phyloP scores from a whole-genome alignment of 1,140 invertebrate species.

The Contarinia nasturtii region DNA sequence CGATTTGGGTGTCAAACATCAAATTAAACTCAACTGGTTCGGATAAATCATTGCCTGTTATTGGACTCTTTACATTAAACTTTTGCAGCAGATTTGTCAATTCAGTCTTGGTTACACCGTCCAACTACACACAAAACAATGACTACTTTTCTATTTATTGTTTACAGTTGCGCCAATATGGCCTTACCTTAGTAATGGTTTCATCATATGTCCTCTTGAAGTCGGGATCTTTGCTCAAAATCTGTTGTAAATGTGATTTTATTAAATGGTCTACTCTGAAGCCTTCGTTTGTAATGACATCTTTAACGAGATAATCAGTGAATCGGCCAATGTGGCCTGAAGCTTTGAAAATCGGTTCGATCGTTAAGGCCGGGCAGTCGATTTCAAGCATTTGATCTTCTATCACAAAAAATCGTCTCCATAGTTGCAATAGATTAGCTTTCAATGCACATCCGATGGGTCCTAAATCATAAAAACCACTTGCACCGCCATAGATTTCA shows the following conservation, averaged over 20 bases:
- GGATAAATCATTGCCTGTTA: constrained; percentile 83
- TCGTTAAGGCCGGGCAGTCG: constrained; percentile 92
- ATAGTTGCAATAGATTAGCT: constrained; percentile 78
- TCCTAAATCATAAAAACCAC: constrained; percentile 24
- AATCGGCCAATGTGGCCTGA: constrained; percentile 98
- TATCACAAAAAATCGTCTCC: constrained; percentile 92
- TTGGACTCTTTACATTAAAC: constrained; percentile 85
- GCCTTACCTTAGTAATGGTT: constrained; percentile 52
- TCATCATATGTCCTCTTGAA: constrained; percentile 46
- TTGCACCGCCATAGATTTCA: constrained; percentile 95
- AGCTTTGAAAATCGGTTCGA: constrained; percentile 89
- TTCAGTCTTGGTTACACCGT: constrained; percentile 75
- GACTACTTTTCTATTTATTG: too few relatives aligned
- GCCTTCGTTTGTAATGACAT: constrained; percentile 86
- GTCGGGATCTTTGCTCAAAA: constrained; percentile 68
- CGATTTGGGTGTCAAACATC: constrained; percentile 96
- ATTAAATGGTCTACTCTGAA: constrained; percentile 97
- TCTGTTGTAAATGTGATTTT: constrained; percentile 84
- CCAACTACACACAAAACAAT: constrained; percentile 58
- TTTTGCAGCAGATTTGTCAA: constrained; percentile 67
- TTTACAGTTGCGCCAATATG: too few relatives aligned
- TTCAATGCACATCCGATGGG: constrained; percentile 83
- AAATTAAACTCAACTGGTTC: constrained; percentile 96
- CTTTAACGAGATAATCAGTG: constrained; percentile 99
- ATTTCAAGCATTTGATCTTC: constrained; percentile 99